These are phyloP conservation scores for Linurgus olivaceus DNA, from an alignment of 2,797 vertebrate species.

Conservation along the genomic window DNA sequence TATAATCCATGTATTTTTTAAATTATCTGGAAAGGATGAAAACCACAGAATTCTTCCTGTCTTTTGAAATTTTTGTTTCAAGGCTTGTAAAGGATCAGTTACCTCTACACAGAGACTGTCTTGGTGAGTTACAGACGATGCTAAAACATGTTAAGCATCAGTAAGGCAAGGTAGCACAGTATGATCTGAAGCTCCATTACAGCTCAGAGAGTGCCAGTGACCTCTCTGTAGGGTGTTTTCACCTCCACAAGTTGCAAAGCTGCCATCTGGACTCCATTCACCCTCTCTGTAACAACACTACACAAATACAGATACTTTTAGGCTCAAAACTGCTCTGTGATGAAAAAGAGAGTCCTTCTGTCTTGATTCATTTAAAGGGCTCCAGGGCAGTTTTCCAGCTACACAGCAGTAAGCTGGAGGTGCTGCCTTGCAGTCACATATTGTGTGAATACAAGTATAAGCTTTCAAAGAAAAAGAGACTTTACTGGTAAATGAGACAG, in stretches of 20 bases:
- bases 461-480: neutral
- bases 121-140: neutral
- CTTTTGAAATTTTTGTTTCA: neutral
- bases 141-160: neutral
- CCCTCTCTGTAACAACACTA: neutral
- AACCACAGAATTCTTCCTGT: neutral
- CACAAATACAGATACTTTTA: neutral
- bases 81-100: neutral
- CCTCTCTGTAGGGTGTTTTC: neutral
- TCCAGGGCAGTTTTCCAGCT: neutral
- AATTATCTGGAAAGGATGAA: neutral
- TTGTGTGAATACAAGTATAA: neutral
- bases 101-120: neutral
- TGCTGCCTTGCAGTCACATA: neutral
- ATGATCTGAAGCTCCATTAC: neutral
- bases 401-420: neutral
- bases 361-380: neutral
- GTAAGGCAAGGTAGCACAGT: neutral
- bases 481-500: neutral
- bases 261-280: slow-evolving; percentile 36
- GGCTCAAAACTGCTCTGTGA: neutral
- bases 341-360: neutral
- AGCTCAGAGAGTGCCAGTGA: neutral
- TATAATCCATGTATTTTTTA: neutral
- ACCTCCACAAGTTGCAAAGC: neutral